These are phyloP conservation scores for Anolis carolinensis DNA, from an alignment of 2,113 vertebrate genomes.

Conservation along the genomic window DNA sequence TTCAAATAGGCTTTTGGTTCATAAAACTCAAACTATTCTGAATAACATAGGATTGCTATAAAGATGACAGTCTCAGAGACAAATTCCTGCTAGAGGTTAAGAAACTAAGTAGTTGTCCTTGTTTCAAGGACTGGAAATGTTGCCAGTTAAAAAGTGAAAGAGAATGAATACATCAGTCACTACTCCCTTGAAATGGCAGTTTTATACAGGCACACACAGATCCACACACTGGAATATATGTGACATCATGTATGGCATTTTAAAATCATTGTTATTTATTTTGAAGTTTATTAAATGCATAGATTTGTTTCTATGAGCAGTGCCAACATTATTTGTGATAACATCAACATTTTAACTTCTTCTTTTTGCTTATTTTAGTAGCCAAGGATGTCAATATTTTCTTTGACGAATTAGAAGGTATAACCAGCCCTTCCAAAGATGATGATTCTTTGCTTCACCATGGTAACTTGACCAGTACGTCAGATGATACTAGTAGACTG, in stretches of 20 bases:
- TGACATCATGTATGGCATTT: neutral
- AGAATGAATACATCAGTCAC: neutral
- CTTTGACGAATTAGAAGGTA: slow-evolving; percentile 83
- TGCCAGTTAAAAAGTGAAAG: neutral
- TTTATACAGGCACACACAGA: neutral
- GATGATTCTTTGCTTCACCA: slow-evolving; percentile 88
- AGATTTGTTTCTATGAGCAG: neutral
- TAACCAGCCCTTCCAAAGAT: slow-evolving; percentile 87
- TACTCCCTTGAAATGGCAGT: neutral
- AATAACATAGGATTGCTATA: neutral
- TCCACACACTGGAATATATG: neutral
- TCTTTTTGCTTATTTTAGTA: slow-evolving; percentile 70
- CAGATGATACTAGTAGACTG: slow-evolving; percentile 84
- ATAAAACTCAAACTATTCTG: neutral
- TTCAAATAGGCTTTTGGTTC: neutral
- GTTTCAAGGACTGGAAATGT: neutral
- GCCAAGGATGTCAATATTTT: slow-evolving; percentile 89
- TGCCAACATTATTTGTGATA: slow-evolving; percentile 12
- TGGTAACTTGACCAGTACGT: slow-evolving; percentile 85
- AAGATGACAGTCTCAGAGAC: neutral
- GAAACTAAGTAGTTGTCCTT: neutral
- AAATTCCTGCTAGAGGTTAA: neutral
- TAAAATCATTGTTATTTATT: neutral
- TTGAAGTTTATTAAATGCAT: neutral
- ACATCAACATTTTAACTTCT: slow-evolving; percentile 22